Evolutionary conservation across 2,797 vertebrate genomes (phyloP).

Genomic region (Enteromius argenteus): DNA sequence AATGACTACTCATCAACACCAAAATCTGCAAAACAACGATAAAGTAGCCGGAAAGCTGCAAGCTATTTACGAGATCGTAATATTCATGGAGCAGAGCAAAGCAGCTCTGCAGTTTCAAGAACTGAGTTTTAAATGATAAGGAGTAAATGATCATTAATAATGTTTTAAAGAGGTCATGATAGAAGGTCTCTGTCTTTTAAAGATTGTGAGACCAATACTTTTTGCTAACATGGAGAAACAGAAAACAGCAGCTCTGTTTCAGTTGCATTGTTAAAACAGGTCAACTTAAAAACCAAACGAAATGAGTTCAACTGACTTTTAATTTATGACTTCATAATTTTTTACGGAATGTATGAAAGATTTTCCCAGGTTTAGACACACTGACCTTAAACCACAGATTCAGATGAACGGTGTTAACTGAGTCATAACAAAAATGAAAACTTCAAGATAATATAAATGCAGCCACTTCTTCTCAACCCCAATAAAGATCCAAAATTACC

Average conservation of each 20-base stretch:
- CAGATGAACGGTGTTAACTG: not conserved
- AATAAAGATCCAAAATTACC: too few relatives aligned
- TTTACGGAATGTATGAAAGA: not conserved
- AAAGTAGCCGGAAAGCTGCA: not conserved
- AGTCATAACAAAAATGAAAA: too few relatives aligned
- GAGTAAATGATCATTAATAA: not conserved
- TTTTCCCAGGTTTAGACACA: not conserved
- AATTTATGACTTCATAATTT: not conserved
- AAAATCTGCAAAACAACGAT: not conserved
- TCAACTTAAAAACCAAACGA: not conserved
- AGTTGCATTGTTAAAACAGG: not conserved
- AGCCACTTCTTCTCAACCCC: too few relatives aligned
- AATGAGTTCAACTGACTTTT: not conserved
- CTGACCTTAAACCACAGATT: conserved; percentile 4
- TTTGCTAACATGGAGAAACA: not conserved
- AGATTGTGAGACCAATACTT: not conserved
- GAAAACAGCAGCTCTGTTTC: not conserved
- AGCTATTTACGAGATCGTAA: not conserved
- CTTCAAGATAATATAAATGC: too few relatives aligned
- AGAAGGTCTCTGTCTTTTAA: not conserved
- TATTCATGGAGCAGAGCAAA: not conserved
- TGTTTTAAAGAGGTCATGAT: not conserved
- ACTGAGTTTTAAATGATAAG: not conserved
- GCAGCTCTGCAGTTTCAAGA: not conserved
- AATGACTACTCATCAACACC: not conserved